Base-by-base conservation (phyloP, 1,140 invertebrate genomes). In the Bombus waltoni region DNA sequence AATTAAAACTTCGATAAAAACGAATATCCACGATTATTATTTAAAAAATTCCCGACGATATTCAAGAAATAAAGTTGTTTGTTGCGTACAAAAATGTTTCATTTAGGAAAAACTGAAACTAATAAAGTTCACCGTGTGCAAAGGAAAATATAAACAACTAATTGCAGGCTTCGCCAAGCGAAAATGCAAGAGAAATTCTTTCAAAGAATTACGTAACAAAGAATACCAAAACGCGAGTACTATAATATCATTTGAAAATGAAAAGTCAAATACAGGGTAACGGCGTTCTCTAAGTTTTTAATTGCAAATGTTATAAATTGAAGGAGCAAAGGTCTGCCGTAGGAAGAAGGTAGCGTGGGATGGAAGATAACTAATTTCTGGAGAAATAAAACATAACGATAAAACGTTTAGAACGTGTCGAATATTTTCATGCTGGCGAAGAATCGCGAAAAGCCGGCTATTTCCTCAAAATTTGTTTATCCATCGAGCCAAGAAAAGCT, bases 401-500 rank as follows among this genome's bases (percentile, higher is more conserved):
- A 28, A 40, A 28, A 44, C 35, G 62, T 83, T 68, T 70, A 70
- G 22, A 83, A 40, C 35, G 59, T 22, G 57, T n/a, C 28, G 81
- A 77, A 77, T 78, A 77, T 83, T 83, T 70, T 77, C 53, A 40
- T 22, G 22, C 18, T 1, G 35, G 44, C 42, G 44, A n/a, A 42
- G 83, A 57, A 68, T 65, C 42, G 22, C 22, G 83, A 59, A 71
- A 79, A 71, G n/a, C 53, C 40, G 18, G 70, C 42, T 68, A 86
- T 89, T 89, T 75, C 28, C 80, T 62, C 25, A 35, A 83, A 78
- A 89, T 89, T 84, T 87, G 85, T 89, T 89, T 89, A 83, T 42
- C 80, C 77, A 28, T 10, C 25, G 70, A 68, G 88, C 88, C 88
- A 89, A 89, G 88, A 89, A 89, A 89, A 89, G 88, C 88, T 89